Percentiles rank a stretch among this genome's conserved stretches.
Evolutionary conservation across 2,888 invertebrate genomes (phyloP).

Genomic region (Lochmaea capreae): DNA sequence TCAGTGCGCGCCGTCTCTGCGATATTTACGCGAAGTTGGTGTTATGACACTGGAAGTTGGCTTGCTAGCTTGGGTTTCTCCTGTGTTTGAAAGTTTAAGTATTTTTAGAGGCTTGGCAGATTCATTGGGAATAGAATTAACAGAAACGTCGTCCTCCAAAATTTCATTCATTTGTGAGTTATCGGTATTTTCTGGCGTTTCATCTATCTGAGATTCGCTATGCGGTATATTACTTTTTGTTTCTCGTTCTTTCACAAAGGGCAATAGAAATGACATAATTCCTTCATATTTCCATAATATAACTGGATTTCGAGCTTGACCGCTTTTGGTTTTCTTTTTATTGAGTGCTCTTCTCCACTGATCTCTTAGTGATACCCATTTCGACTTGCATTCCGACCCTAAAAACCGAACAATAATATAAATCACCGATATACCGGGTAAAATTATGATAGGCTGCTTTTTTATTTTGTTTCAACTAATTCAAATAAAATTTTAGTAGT

Average conservation of each 20-base stretch:
- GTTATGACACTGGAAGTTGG: background rate
- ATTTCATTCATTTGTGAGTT: too few species aligned
- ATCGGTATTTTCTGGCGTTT: too few species aligned
- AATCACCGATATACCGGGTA: too few species aligned
- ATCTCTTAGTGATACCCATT: conserved; percentile 1
- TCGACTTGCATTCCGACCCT: background rate
- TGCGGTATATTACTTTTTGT: conserved; percentile 3
- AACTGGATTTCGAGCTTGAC: conserved; percentile 9
- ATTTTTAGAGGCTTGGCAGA: background rate
- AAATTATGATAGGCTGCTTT: too few species aligned
- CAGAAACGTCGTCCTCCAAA: background rate
- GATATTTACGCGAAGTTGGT: background rate
- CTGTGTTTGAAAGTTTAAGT: too few species aligned
- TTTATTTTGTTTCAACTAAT: too few species aligned
- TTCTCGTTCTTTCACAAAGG: conserved; percentile 9
- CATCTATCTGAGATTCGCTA: background rate
- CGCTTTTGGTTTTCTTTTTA: background rate
- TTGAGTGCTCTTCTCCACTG: conserved; percentile 8
- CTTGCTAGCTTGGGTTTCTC: background rate
- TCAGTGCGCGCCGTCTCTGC: background rate
- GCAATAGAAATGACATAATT: conserved; percentile 7
- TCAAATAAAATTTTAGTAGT: too few species aligned
- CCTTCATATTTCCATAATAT: conserved; percentile 1
- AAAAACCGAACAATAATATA: background rate
- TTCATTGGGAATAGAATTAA: conserved; percentile 2